phyloP scores from a whole-genome alignment of 2,113 vertebrate species.

The Ophiodon elongatus region DNA sequence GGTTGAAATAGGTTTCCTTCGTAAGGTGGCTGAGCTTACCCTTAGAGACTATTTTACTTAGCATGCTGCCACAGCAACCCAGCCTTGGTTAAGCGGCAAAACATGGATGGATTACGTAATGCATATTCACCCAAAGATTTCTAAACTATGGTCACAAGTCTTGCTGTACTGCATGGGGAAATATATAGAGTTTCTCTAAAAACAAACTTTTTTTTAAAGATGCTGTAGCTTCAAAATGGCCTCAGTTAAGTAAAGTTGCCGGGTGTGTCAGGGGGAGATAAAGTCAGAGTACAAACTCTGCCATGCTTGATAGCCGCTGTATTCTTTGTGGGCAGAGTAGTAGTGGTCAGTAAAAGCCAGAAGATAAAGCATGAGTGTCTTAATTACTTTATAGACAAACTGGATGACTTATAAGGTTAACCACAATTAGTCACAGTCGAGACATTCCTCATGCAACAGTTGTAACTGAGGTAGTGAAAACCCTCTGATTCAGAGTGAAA shows the following conservation, averaged over 20 bases:
- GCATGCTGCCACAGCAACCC: background rate
- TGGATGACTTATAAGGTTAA: constrained; percentile 57
- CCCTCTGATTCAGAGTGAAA: constrained; percentile 62
- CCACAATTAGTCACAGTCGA: constrained; percentile 52
- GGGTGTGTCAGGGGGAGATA: background rate
- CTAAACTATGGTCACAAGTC: background rate
- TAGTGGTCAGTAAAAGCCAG: constrained; percentile 19
- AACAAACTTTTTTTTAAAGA: background rate
- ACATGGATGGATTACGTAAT: background rate
- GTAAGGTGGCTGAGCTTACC: background rate
- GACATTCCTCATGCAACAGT: constrained; percentile 34
- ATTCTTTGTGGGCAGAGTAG: constrained; percentile 43
- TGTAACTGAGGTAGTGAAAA: constrained; percentile 51
- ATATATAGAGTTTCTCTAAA: background rate
- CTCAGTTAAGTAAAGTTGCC: background rate
- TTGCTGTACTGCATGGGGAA: background rate
- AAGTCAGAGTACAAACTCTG: constrained; percentile 15
- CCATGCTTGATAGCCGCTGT: constrained; percentile 24
- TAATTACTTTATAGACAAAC: constrained; percentile 62
- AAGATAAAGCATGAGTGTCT: constrained; percentile 41
- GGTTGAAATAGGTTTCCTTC: background rate
- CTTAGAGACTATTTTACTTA: background rate
- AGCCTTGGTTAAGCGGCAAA: background rate
- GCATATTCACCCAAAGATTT: background rate
- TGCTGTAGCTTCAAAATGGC: background rate